Percentiles rank a stretch among this genome's conserved stretches.
Conservation (phyloP, 2,797 vertebrate species). For the Pampus argenteus region DNA sequence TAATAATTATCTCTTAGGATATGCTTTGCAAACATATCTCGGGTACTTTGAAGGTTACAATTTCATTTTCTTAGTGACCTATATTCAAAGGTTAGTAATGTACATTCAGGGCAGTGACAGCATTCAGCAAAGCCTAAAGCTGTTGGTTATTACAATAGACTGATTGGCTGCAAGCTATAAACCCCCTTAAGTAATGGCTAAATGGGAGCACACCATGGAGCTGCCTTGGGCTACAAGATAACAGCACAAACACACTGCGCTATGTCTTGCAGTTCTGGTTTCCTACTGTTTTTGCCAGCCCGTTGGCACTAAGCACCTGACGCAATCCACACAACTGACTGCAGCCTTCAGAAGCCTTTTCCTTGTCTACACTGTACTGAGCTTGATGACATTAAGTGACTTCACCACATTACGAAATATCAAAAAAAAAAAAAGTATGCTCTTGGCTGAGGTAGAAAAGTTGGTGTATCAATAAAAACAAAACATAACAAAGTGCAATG, state of each 20-base stretch:
- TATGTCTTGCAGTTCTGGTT: slow-evolving; percentile 51
- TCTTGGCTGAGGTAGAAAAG: neutral
- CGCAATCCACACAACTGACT: slow-evolving; percentile 35
- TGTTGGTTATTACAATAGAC: slow-evolving; percentile 81
- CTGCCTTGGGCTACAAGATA: slow-evolving; percentile 75
- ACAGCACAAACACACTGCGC: slow-evolving; percentile 68
- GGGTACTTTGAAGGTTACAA: slow-evolving; percentile 45
- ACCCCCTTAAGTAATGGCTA: slow-evolving; percentile 75
- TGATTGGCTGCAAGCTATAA: slow-evolving; percentile 79
- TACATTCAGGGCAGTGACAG: slow-evolving; percentile 61
- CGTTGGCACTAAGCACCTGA: slow-evolving; percentile 43
- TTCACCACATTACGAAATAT: neutral
- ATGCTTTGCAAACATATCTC: slow-evolving; percentile 38
- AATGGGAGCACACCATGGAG: slow-evolving; percentile 73
- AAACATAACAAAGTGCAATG: too few species aligned
- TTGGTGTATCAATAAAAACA: too few species aligned
- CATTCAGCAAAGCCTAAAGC: slow-evolving; percentile 76
- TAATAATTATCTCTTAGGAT: slow-evolving; percentile 29
- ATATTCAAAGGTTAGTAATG: slow-evolving; percentile 55
- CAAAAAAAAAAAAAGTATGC: neutral
- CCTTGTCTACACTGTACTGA: neutral
- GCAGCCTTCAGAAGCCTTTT: slow-evolving; percentile 2
- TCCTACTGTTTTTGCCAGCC: slow-evolving; percentile 46
- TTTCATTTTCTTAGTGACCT: slow-evolving; percentile 60
- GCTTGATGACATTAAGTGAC: slow-evolving; percentile 6